Evolutionary conservation across 2,888 invertebrate genomes (phyloP), one percentile per base, ranked within the genome.

Genomic region (Macrostomum cliftonense): DNA sequence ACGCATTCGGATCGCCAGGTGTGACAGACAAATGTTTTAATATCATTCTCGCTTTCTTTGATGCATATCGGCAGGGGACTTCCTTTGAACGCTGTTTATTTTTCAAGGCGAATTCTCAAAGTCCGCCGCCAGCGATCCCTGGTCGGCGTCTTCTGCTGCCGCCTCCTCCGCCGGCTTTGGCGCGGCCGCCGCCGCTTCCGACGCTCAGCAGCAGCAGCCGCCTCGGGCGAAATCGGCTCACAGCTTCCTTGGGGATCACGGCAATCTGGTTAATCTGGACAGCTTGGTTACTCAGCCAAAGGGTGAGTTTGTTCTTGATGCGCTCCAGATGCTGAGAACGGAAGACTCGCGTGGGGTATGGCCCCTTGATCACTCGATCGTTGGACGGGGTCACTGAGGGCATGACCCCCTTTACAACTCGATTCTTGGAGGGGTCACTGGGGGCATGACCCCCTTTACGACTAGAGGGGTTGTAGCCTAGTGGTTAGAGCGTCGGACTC

Each of bases 221-320:
- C 56, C 39, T 11, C 28, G 46, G 28, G 52, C 77, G 42, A 91
- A 89, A 73, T 89, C 88, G 46, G 91, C 93, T 2, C 85, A 87
- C 59, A 81, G 83, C 62, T 97, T 97, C 75, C 78, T 97, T 47
- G 95, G 95, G 42, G 89, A 89, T 73, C 93, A 97, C 74, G 88
- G 88, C 12, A 79, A 82, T 59, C 78, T 97, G 60, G 95, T 97
- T 55, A 95, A 97, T 77, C 77, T 97, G 71, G 95, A 97, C 75
- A 87, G 93, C 69, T 78, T 97, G 65, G 84, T 97, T 60, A 63
- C 66, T 13, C 79, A 75, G 48, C 70, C 74, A 37, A 69, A 73
- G 44, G 58, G 62, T 39, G 39, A 47, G 21, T 38, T 43, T 39
- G 53, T 50, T 19, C 42, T n/a, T n/a, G n/a, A n/a, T n/a, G n/a